Evolutionary conservation across 2,113 vertebrate species (phyloP).

Genomic region (Embiotoca jacksoni): DNA sequence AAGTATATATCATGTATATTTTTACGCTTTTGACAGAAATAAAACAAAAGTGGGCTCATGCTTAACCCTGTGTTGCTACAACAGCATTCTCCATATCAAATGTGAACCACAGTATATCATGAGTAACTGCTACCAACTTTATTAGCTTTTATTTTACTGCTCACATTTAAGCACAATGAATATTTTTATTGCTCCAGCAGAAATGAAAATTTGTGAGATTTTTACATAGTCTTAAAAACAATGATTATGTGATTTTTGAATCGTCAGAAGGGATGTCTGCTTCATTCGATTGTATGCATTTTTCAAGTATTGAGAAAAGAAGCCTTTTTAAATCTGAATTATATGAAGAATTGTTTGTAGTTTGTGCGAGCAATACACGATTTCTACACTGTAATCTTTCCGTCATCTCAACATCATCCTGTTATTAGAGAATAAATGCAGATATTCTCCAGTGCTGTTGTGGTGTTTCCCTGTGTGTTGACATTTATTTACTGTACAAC

Average conservation of each 20-base stretch:
- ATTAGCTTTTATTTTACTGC: conserved; percentile 22
- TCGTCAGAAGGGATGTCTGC: conserved; percentile 31
- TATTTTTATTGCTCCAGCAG: conserved; percentile 40
- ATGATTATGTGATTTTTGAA: conserved; percentile 22
- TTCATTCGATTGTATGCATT: conserved; percentile 40
- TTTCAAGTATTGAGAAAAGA: conserved; percentile 31
- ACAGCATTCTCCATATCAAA: conserved; percentile 26
- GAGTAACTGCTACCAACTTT: conserved; percentile 33
- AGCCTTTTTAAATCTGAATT: conserved; percentile 37
- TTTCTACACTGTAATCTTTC: conserved; percentile 69
- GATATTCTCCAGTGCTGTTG: conserved; percentile 1
- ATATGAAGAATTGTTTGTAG: conserved; percentile 47
- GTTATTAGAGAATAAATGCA: conserved; percentile 34
- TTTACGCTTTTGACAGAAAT: conserved; percentile 48
- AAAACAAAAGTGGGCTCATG: conserved; percentile 7
- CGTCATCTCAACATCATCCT: conserved; percentile 30
- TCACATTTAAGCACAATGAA: conserved; percentile 26
- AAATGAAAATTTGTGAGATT: conserved; percentile 18
- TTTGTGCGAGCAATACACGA: conserved; percentile 47
- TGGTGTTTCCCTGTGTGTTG: neutral
- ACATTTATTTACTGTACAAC: conserved; percentile 1
- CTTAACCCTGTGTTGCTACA: conserved; percentile 14
- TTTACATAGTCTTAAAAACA: conserved; percentile 51
- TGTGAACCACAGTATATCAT: conserved; percentile 59
- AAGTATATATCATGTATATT: conserved; percentile 65